phyloP scores from a whole-genome alignment of 2,113 vertebrate genomes.

The Chascanopsetta lugubris region DNA sequence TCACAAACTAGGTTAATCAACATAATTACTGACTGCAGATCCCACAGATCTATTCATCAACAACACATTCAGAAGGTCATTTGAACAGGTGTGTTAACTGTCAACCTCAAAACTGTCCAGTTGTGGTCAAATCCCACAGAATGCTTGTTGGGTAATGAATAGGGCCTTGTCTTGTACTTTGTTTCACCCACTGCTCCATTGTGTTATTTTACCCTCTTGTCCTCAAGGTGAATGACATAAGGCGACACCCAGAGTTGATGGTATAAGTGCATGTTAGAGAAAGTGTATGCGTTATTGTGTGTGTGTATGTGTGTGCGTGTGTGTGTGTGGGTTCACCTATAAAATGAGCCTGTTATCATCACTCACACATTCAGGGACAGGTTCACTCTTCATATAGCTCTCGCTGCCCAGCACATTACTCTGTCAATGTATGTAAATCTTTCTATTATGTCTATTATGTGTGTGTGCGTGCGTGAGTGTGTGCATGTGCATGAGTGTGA shows the following conservation, averaged over 20 bases:
- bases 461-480: slow-evolving; percentile 6
- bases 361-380: slow-evolving; percentile 68
- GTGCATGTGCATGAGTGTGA: neutral
- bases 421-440: slow-evolving; percentile 72
- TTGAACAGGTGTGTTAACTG: neutral
- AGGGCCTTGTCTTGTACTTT: neutral
- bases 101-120: neutral
- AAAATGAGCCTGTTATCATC: slow-evolving; percentile 70
- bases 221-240: slow-evolving; percentile 59
- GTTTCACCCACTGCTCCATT: slow-evolving; percentile 19
- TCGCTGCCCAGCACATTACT: slow-evolving; percentile 56
- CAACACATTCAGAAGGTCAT: neutral
- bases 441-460: slow-evolving; percentile 36
- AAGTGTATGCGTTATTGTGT: slow-evolving; percentile 26
- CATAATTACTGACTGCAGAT: no score
- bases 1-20: no score
- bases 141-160: neutral
- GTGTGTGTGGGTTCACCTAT: slow-evolving; percentile 51
- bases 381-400: slow-evolving; percentile 61
- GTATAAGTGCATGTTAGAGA: slow-evolving; percentile 30
- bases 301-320: slow-evolving; percentile 3
- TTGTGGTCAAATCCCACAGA: neutral
- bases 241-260: slow-evolving; percentile 26
- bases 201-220: slow-evolving; percentile 35
- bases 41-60: neutral